phyloP scores from a whole-genome alignment of 2,888 invertebrate species.

The Penaeus monodon region DNA sequence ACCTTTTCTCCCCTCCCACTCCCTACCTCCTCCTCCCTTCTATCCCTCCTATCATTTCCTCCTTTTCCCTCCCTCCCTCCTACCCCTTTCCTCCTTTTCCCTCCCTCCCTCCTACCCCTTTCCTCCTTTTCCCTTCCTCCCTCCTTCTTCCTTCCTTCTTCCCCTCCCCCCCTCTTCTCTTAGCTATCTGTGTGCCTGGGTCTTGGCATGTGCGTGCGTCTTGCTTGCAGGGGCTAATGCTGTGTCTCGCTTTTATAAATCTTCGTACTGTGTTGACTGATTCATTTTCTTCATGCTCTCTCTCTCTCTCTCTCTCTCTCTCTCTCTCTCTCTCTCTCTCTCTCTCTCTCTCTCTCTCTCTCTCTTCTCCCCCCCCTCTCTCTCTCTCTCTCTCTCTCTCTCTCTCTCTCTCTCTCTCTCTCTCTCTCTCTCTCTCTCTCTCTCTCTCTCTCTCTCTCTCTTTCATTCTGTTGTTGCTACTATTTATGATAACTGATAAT shows the following conservation, averaged over 20 bases:
- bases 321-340: slow-evolving; percentile 1
- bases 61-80: neutral
- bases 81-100: neutral
- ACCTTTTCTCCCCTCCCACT: neutral
- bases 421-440: no score
- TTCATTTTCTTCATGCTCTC: neutral
- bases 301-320: slow-evolving; percentile 2
- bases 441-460: no score
- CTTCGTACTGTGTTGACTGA: no score
- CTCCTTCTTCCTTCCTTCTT: neutral
- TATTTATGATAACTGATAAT: no score
- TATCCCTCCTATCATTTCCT: neutral
- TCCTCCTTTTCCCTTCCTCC: neutral
- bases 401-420: no score
- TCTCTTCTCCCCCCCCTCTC: neutral
- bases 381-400: no score
- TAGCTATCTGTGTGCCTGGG: neutral
- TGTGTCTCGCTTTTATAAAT: no score
- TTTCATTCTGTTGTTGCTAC: no score
- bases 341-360: neutral
- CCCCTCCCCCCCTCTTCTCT: neutral
- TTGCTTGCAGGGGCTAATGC: neutral
- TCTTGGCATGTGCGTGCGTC: neutral
- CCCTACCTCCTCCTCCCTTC: no score
- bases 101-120: neutral